Evolutionary conservation across 2,113 vertebrate genomes (phyloP).

Genomic region (Mungos mungo): DNA sequence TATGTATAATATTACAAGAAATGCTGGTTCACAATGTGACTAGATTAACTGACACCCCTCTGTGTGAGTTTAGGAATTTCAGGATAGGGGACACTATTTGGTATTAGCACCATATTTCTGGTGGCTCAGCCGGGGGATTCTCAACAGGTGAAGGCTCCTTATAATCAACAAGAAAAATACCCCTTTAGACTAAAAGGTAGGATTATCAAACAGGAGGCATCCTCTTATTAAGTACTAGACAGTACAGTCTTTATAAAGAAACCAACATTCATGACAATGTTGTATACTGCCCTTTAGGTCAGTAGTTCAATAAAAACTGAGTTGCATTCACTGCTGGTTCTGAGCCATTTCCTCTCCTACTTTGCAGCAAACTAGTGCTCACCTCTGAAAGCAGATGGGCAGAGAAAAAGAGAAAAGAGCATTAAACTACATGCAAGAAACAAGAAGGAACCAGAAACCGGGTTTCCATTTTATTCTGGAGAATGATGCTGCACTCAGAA

Average conservation of each 20-base stretch:
- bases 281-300: background rate
- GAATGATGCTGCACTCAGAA: background rate
- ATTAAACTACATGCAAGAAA: background rate
- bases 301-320: background rate
- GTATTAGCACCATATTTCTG: background rate
- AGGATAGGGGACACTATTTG: background rate
- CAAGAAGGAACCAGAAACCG: background rate
- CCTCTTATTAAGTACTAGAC: background rate
- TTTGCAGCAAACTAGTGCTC: background rate
- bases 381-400: background rate
- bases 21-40: background rate
- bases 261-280: background rate
- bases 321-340: background rate
- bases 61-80: background rate
- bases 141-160: background rate
- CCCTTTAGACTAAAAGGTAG: background rate
- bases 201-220: background rate
- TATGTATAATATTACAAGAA: background rate
- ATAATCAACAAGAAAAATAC: background rate
- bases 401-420: background rate
- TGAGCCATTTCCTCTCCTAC: background rate
- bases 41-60: background rate
- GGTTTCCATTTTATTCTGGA: background rate
- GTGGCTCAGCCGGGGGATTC: background rate
- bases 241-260: background rate